phyloP scores from a whole-genome alignment of 1,140 invertebrate species.

The Neodiprion fabricii region DNA sequence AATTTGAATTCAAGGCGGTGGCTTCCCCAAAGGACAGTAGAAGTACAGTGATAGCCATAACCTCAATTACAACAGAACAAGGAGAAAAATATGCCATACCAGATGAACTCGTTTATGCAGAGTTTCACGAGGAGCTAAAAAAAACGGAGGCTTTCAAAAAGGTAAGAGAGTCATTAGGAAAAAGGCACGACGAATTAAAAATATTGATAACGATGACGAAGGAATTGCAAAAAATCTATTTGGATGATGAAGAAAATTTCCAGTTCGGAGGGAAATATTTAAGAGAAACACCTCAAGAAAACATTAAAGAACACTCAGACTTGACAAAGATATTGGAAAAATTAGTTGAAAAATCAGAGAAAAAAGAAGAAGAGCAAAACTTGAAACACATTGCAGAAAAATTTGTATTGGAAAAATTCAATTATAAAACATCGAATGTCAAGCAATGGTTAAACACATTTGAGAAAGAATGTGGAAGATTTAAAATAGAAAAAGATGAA shows the following conservation, averaged over 20 bases:
- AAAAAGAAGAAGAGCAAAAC: conserved; percentile 7
- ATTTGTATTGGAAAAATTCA: conserved; percentile 26
- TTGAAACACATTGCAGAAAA: conserved; percentile 15
- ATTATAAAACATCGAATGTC: conserved; percentile 16
- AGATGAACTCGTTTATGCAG: conserved; percentile 18
- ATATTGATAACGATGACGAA: conserved; percentile 21
- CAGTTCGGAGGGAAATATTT: conserved; percentile 19
- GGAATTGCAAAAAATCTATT: conserved; percentile 18
- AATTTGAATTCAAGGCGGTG: neutral
- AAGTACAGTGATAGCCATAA: conserved; percentile 22
- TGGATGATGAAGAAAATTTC: conserved; percentile 24
- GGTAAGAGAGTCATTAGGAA: conserved; percentile 23
- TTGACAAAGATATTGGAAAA: conserved; percentile 21
- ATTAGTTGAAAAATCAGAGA: conserved; percentile 4
- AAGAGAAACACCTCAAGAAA: conserved; percentile 15
- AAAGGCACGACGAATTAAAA: conserved; percentile 15
- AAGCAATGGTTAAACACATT: conserved; percentile 21
- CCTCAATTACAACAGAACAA: conserved; percentile 26
- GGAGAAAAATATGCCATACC: conserved; percentile 20
- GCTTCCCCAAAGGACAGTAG: conserved; percentile 11
- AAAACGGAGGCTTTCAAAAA: conserved; percentile 26
- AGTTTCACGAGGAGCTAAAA: conserved; percentile 21
- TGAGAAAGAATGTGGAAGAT: conserved; percentile 21
- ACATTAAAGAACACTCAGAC: neutral
- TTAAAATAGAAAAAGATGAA: conserved; percentile 12